These are phyloP conservation scores for Drosophila pseudotakahashii DNA, from an alignment of 2,888 invertebrate genomes.

Conservation along the genomic window DNA sequence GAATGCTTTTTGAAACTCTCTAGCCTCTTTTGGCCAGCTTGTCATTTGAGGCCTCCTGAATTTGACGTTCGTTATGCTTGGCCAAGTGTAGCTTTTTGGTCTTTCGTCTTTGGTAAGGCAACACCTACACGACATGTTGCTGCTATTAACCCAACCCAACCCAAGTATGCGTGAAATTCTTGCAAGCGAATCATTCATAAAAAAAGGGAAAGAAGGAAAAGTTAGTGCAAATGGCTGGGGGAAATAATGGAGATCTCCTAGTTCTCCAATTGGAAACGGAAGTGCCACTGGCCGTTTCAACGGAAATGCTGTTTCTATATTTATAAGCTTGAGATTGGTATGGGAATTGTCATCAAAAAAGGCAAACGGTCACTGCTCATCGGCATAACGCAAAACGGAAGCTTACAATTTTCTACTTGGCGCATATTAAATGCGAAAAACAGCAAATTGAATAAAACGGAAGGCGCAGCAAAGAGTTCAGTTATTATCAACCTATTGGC, in stretches of 20 bases:
- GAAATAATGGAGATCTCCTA: conserved; percentile 6
- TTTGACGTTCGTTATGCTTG: conserved; percentile 72
- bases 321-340: conserved; percentile 46
- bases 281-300: conserved; percentile 58
- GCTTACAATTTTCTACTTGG: conserved; percentile 77
- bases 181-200: conserved; percentile 69
- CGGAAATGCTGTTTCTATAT: conserved; percentile 74
- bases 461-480: conserved; percentile 20
- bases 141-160: conserved; percentile 35
- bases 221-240: not conserved
- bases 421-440: conserved; percentile 66
- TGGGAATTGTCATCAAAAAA: conserved; percentile 64
- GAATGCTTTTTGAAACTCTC: conserved; percentile 40
- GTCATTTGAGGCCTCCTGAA: conserved; percentile 65
- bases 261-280: conserved; percentile 71
- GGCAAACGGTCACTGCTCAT: conserved; percentile 27
- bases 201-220: conserved; percentile 1
- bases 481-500: conserved; percentile 35
- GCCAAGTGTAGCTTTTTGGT: conserved; percentile 69
- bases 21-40: conserved; percentile 34
- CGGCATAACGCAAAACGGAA: conserved; percentile 72
- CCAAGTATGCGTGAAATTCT: conserved; percentile 76
- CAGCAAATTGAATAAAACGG: conserved; percentile 33
- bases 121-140: conserved; percentile 52
- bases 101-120: conserved; percentile 66